Conservation (phyloP, 2,797 vertebrate genomes). For the Etheostoma nigrum region DNA sequence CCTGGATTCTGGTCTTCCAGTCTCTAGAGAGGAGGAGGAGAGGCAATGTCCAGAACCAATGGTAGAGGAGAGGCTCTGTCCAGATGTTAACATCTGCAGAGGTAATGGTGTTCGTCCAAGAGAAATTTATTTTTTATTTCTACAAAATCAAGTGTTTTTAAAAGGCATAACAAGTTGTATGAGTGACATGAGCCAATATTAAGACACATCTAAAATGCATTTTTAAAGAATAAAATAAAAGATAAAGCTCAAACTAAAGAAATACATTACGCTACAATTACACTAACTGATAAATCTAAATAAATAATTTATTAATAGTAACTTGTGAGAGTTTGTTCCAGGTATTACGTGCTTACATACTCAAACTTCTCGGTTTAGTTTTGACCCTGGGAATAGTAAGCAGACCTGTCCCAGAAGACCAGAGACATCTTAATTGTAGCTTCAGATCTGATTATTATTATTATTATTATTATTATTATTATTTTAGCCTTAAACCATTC, state of each 20-base stretch:
- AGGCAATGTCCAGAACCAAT: slow-evolving; percentile 78
- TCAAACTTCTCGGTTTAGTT: neutral
- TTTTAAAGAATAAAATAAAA: neutral
- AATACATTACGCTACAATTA: neutral
- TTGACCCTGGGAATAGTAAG: neutral
- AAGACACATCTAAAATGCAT: no score
- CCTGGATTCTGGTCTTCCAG: slow-evolving; percentile 83
- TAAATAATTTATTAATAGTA: neutral
- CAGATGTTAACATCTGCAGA: slow-evolving; percentile 80
- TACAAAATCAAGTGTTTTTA: no score
- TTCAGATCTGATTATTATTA: neutral
- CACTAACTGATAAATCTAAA: neutral
- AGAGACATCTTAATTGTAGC: neutral
- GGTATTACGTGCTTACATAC: neutral
- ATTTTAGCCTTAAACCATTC: neutral
- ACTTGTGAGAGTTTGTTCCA: neutral
- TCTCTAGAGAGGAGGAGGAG: slow-evolving; percentile 53
- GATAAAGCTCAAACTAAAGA: neutral
- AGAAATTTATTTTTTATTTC: no score
- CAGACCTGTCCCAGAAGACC: neutral
- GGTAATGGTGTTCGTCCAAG: slow-evolving; percentile 73
- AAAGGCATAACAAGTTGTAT: no score
- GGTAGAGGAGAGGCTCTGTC: slow-evolving; percentile 85
- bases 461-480: no score
- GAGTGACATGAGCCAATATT: no score